Conservation (phyloP, 1,140 invertebrate genomes). For the Ostrea denselamellosa region DNA sequence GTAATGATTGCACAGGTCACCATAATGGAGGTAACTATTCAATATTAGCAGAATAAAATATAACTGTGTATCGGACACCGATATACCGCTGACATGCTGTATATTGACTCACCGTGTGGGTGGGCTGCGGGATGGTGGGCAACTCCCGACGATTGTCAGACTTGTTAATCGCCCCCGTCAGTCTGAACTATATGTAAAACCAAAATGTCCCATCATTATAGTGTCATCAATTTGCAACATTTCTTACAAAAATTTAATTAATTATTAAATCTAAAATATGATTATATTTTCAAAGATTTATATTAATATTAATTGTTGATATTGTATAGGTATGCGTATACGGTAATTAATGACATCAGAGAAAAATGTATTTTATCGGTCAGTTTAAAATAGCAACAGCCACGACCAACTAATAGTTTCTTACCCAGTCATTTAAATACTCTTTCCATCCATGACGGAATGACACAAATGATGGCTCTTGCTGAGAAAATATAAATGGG, state of each 20-base stretch:
- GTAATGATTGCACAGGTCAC: too few species aligned
- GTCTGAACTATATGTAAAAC: not conserved
- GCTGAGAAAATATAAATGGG: not conserved
- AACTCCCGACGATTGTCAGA: not conserved
- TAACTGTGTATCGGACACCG: too few species aligned
- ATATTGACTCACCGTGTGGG: not conserved
- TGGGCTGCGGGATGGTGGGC: not conserved
- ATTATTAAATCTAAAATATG: too few species aligned
- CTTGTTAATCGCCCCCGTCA: not conserved
- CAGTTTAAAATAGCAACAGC: not conserved
- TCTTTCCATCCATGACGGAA: constrained; percentile 7
- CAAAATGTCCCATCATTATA: not conserved
- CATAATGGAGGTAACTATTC: too few species aligned
- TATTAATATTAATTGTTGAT: too few species aligned
- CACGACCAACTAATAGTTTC: not conserved
- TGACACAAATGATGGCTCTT: not conserved
- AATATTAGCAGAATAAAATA: too few species aligned
- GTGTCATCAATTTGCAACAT: not conserved
- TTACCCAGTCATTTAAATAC: not conserved
- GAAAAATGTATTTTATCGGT: not conserved
- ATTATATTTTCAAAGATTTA: too few species aligned
- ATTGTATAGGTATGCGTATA: too few species aligned
- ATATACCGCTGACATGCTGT: not conserved
- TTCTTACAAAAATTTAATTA: too few species aligned
- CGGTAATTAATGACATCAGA: too few species aligned